These are phyloP conservation scores for Oostethus manadensis DNA, from an alignment of 2,113 vertebrate species.

Conservation along the genomic window DNA sequence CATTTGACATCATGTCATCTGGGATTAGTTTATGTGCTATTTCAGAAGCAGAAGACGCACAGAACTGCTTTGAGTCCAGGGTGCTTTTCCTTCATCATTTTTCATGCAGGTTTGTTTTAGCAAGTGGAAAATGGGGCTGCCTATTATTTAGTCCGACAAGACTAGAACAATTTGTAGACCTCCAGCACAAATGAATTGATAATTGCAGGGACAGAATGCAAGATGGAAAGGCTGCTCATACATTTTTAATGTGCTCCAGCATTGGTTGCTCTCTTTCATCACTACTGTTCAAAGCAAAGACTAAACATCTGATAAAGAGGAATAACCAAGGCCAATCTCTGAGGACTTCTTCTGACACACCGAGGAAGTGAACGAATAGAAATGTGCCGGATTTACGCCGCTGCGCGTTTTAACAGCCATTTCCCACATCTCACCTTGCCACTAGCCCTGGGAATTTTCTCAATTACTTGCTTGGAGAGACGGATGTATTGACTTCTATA, in stretches of 20 bases:
- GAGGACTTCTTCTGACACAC: constrained; percentile 36
- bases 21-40: too few relatives aligned
- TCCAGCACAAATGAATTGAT: not conserved
- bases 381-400: constrained; percentile 51
- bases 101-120: too few relatives aligned
- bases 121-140: too few relatives aligned
- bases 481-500: constrained; percentile 75
- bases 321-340: constrained; percentile 35
- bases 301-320: constrained; percentile 12
- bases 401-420: constrained; percentile 55
- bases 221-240: not conserved
- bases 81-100: too few relatives aligned
- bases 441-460: constrained; percentile 63
- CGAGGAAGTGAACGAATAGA: constrained; percentile 48
- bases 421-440: constrained; percentile 59
- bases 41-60: too few relatives aligned
- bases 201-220: not conserved
- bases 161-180: not conserved
- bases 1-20: too few relatives aligned
- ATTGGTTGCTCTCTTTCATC: constrained; percentile 2
- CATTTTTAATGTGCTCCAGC: constrained; percentile 1
- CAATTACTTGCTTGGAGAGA: constrained; percentile 74
- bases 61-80: too few relatives aligned
- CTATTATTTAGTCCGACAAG: not conserved
- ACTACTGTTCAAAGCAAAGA: constrained; percentile 3